phyloP scores from a whole-genome alignment of 2,113 vertebrate genomes.

The Pseudopodoces humilis region DNA sequence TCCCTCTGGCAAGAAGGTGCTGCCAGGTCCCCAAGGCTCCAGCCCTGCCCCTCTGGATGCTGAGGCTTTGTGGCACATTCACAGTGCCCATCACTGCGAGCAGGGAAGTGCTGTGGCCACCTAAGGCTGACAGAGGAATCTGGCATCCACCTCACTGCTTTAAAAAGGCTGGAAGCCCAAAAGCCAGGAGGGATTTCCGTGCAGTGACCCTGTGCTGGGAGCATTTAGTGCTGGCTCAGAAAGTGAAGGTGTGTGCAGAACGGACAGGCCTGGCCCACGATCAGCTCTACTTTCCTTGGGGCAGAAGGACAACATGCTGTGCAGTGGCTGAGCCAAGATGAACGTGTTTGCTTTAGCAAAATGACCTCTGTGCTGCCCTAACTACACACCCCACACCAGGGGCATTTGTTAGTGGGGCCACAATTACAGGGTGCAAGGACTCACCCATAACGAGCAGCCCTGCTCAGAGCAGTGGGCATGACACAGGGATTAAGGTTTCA shows the following conservation, averaged over 20 bases:
- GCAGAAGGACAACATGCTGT: background rate
- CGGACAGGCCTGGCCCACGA: background rate
- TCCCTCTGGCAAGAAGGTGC: background rate
- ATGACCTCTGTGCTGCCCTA: background rate
- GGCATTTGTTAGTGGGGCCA: background rate
- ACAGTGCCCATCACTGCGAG: background rate
- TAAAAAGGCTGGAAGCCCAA: background rate
- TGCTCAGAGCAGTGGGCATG: background rate
- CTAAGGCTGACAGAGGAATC: background rate
- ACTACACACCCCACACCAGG: background rate
- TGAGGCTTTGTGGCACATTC: background rate
- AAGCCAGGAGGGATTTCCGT: background rate
- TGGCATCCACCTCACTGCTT: background rate
- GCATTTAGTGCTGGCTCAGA: background rate
- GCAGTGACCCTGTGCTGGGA: background rate
- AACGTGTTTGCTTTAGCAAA: background rate
- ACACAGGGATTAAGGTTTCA: background rate
- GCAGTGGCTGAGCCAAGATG: background rate
- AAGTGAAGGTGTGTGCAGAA: background rate
- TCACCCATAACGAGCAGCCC: background rate
- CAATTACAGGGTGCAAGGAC: background rate
- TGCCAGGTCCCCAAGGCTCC: background rate
- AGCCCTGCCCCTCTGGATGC: background rate
- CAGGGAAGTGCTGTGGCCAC: background rate
- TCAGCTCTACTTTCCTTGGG: background rate